These are phyloP conservation scores for Carcharodon carcharias DNA, from an alignment of 2,797 vertebrate species.

Conservation along the genomic window DNA sequence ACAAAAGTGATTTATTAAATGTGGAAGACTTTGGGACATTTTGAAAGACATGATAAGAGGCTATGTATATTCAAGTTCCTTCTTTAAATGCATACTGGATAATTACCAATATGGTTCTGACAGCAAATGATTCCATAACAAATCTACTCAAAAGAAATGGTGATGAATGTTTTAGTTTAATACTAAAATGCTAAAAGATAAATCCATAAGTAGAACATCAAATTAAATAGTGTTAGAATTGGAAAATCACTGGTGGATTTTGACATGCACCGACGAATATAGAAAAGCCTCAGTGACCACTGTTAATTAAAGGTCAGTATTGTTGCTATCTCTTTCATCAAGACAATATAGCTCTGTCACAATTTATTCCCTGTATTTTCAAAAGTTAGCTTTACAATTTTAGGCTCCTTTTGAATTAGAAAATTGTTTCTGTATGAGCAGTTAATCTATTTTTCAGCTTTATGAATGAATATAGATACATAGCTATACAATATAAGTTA, in stretches of 20 bases:
- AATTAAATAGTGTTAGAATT: neutral
- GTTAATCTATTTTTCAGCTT: neutral
- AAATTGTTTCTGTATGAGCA: neutral
- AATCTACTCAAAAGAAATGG: neutral
- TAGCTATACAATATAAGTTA: neutral
- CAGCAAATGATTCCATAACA: neutral
- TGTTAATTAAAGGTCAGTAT: conserved; percentile 14
- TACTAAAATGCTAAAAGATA: neutral
- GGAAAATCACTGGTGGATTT: neutral
- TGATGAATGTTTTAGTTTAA: neutral
- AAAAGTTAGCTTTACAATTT: neutral
- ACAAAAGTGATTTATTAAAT: neutral
- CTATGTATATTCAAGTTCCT: neutral
- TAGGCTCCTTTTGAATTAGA: neutral
- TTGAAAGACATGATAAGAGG: neutral
- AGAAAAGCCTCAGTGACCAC: neutral
- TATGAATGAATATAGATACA: neutral
- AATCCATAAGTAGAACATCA: neutral
- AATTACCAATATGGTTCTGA: neutral
- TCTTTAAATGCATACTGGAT: neutral
- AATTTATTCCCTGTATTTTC: neutral
- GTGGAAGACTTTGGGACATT: neutral
- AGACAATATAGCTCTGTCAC: neutral
- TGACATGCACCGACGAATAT: conserved; percentile 16
- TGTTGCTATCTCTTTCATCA: neutral